Evolutionary conservation across 2,888 invertebrate genomes (phyloP).

Genomic region (Parnassius orleans): DNA sequence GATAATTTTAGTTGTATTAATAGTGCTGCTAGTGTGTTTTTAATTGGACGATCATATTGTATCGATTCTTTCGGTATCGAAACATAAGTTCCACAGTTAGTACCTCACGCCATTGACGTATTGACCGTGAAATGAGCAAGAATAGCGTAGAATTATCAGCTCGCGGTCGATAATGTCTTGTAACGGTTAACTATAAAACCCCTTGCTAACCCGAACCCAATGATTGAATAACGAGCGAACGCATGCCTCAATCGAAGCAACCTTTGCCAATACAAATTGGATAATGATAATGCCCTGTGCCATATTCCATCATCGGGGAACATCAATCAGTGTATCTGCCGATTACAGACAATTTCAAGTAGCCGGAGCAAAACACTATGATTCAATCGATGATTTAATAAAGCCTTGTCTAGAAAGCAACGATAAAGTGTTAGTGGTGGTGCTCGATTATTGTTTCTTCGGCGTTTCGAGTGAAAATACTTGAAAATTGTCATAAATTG

Average conservation of each 20-base stretch:
- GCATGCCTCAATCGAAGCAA: slow-evolving; percentile 26
- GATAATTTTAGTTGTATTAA: too few species aligned
- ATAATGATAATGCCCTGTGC: slow-evolving; percentile 4
- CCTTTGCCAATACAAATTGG: slow-evolving; percentile 29
- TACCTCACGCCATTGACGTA: too few species aligned
- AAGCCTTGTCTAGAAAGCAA: slow-evolving; percentile 58
- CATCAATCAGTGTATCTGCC: slow-evolving; percentile 29
- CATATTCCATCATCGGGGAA: slow-evolving; percentile 22
- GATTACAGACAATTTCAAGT: slow-evolving; percentile 53
- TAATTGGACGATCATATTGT: too few species aligned
- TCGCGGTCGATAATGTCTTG: slow-evolving; percentile 8
- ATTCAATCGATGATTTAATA: slow-evolving; percentile 67
- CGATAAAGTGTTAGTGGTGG: slow-evolving; percentile 63
- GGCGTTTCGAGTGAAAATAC: slow-evolving; percentile 69
- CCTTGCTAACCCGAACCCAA: slow-evolving; percentile 9
- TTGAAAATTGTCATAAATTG: slow-evolving; percentile 65
- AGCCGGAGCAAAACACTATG: slow-evolving; percentile 60
- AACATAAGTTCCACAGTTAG: too few species aligned
- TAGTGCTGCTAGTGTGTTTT: too few species aligned
- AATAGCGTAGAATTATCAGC: background rate
- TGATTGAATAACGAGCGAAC: slow-evolving; percentile 23
- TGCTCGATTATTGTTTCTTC: slow-evolving; percentile 68
- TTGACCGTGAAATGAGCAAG: too few species aligned
- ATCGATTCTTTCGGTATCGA: too few species aligned
- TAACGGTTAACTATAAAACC: slow-evolving; percentile 4